Evolutionary conservation across 2,113 vertebrate species (phyloP).

Genomic region (Cranoglanis bouderius): DNA sequence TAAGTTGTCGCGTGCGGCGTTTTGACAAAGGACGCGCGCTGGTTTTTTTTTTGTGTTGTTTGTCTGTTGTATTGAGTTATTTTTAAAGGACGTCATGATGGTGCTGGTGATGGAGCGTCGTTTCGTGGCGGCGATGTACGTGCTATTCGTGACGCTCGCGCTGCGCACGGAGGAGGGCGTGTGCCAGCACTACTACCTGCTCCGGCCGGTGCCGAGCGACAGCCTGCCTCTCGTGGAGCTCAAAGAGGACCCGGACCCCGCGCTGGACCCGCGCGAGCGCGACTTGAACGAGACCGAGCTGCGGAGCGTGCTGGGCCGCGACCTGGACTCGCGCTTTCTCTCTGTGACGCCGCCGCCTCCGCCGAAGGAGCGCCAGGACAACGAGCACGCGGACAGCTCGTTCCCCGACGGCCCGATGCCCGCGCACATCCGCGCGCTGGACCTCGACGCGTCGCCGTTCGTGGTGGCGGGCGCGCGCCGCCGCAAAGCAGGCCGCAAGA

Average conservation of each 20-base stretch:
- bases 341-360: conserved; percentile 72
- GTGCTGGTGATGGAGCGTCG: not conserved
- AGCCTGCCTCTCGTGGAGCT: conserved; percentile 91
- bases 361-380: not conserved
- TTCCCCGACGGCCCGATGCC: conserved; percentile 84
- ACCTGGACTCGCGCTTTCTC: conserved; percentile 90
- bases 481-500: conserved; percentile 86
- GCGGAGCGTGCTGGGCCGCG: conserved; percentile 82
- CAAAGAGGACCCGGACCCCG: conserved; percentile 92
- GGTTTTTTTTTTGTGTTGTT: not conserved
- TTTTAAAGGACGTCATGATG: not conserved
- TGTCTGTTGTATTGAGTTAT: not conserved
- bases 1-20: not conserved
- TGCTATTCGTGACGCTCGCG: conserved; percentile 82
- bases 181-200: conserved; percentile 93
- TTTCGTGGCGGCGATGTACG: conserved; percentile 68
- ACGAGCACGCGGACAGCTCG: not conserved
- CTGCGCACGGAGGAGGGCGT: conserved; percentile 75
- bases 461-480: conserved; percentile 70
- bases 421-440: conserved; percentile 88
- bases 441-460: conserved; percentile 85
- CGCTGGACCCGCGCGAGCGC: conserved; percentile 90
- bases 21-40: not conserved
- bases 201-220: conserved; percentile 94
- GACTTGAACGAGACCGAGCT: conserved; percentile 96